phyloP scores from a whole-genome alignment of 2,797 vertebrate genomes.

The Bradypus variegatus region DNA sequence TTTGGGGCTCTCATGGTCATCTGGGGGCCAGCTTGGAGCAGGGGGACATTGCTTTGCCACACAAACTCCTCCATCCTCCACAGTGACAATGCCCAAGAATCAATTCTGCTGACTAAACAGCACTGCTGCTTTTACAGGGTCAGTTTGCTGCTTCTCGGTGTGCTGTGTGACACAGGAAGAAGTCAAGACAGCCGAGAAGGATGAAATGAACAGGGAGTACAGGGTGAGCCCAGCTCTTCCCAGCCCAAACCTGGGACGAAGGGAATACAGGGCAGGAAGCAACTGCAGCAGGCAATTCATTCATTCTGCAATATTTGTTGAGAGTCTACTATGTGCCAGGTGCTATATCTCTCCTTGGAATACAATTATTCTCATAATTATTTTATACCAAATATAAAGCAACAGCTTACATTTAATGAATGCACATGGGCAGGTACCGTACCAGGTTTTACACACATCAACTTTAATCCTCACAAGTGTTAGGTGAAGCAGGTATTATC shows the following conservation, averaged over 20 bases:
- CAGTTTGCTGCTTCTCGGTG: neutral
- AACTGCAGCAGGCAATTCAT: neutral
- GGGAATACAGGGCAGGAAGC: neutral
- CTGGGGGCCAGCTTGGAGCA: neutral
- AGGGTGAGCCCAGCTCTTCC: neutral
- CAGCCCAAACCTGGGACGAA: neutral
- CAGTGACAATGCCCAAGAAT: neutral
- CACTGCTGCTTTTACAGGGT: neutral
- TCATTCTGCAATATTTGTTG: neutral
- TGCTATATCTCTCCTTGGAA: neutral
- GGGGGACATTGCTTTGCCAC: neutral
- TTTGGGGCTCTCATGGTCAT: conserved; percentile 21
- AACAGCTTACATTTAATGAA: neutral
- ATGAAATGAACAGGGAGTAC: neutral
- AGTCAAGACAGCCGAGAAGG: neutral
- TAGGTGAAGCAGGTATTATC: neutral
- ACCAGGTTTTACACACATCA: neutral
- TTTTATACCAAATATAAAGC: neutral
- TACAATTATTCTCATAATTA: neutral
- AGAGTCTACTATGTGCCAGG: neutral
- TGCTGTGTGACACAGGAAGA: neutral
- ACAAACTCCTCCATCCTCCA: neutral
- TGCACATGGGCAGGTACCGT: neutral
- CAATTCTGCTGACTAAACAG: conserved; percentile 33
- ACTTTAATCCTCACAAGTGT: neutral